Base-by-base conservation (phyloP, 1,140 invertebrate genomes). In the Helicoverpa zea region DNA sequence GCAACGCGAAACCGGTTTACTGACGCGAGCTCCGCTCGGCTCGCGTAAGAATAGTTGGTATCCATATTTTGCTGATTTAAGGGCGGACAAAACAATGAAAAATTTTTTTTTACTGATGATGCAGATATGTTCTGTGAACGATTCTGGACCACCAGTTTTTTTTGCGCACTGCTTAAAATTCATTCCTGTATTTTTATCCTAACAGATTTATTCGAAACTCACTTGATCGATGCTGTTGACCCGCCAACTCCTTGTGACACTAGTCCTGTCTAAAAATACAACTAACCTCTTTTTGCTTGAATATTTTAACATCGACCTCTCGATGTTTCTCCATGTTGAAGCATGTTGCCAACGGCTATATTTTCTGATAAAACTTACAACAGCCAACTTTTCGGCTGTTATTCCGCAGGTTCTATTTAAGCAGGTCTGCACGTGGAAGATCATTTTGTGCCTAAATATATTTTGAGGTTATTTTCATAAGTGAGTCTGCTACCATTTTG, bases 191-290 rank as follows among this genome's bases (percentile, higher is more conserved):
- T 18, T 73, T 58, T 18, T 54, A 54, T 11, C 35, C 52, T 49
- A 35, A 30, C 18, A 30, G 12, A 72, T 59, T 70, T 79, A 79
- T 79, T 72, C 52, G 54, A 23, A 29, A 72, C 64, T 13, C 64
- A 66, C 61, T 78, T 78, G 63, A 72, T 72, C 52, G 56, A 79
- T 59, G 66, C 61, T 79, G 66, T 79, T 61, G 78, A 79, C 66
- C 66, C 35, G 9, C 78, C 78, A 70, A 51, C 56, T 59, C 52
- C 72, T 47, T 56, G 51, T 56, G 56, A 61, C 72, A 47, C 18
- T 47, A n/a, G 56, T 63, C 43, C 43, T 29, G 11, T 68, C 68
- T 73, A 63, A 73, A 72, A 80, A 80, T 63, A 70, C 35, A 43
- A 35, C 56, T 73, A 52, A 72, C 68, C 78, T 80, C 66, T 35